Evolutionary conservation across 2,797 vertebrate species (phyloP), one percentile per base, ranked within the genome.

Genomic region (Anguilla obscura): DNA sequence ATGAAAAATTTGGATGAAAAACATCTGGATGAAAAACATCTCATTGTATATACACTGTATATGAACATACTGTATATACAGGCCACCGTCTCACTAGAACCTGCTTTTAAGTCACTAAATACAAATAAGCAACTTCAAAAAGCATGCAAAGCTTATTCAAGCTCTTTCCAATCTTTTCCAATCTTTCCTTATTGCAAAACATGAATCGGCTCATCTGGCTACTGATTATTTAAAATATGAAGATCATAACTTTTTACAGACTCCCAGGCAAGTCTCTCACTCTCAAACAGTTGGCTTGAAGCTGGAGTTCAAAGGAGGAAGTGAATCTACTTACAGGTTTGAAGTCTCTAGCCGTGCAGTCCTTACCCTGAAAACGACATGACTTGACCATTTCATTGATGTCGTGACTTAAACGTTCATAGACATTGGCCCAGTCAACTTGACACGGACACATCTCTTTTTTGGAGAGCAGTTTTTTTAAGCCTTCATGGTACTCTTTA

Each of bases 281-380:
- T 21, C 58, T 21, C 16, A n/a, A 45, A 21, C 86, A 85, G 48
- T 88, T 82, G 52, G 60, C 14, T 45, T 95, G 95, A 95, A 94
- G 94, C 95, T 95, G 95, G 95, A 95, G 95, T 95, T 96, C 94
- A 96, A 95, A 96, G 95, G 94, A 92, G 93, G 89, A 89, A 91
- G 93, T 92, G 69, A 52, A 95, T 95, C 95, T 92, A 95, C 95
- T 95, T 91, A 91, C 93, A 93, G 93, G 93, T 92, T 95, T 90
- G 91, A 94, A 95, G 93, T 95, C 95, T 91, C 92, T 88, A 87
- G 90, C 91, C 84, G 82, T 91, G 92, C 92, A 94, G 85, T 85
- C 36, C 86, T 87, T 89, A 90, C 89, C 93, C 92, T 94, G 89
- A 93, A 94, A 94, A 93, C 7, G 80, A 93, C 94, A 92, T 91